phyloP scores from a whole-genome alignment of 2,888 invertebrate genomes.

The Iselma pallidipennis region DNA sequence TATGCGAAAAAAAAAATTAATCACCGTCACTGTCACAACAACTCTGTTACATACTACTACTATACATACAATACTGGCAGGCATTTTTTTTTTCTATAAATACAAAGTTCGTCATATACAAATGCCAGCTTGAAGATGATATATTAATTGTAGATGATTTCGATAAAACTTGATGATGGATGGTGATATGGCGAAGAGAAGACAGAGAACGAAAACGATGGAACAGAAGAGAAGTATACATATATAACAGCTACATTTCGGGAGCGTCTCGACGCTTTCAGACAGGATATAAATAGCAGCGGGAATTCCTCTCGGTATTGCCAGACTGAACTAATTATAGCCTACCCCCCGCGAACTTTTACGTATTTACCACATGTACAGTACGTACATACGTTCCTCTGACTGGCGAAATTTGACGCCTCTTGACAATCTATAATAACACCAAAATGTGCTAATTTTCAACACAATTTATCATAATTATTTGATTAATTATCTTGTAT shows the following conservation, averaged over 20 bases:
- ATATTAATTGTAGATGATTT: slow-evolving; percentile 22
- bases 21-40: too few species aligned
- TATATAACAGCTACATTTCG: neutral
- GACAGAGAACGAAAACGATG: neutral
- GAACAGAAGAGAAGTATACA: neutral
- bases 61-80: neutral
- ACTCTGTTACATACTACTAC: neutral
- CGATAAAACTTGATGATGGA: slow-evolving; percentile 32
- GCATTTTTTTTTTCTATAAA: neutral
- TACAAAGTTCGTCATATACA: neutral
- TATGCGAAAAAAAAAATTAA: too few species aligned
- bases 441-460: too few species aligned
- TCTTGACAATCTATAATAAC: too few species aligned
- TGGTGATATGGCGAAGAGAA: slow-evolving; percentile 13
- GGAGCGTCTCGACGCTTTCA: slow-evolving; percentile 39
- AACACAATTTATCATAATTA: too few species aligned
- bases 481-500: too few species aligned
- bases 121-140: slow-evolving; percentile 4
- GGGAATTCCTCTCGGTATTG: slow-evolving; percentile 43
- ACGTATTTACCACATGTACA: slow-evolving; percentile 21
- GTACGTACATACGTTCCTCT: too few species aligned
- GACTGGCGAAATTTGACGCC: too few species aligned
- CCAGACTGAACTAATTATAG: slow-evolving; percentile 41
- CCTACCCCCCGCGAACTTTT: slow-evolving; percentile 45
- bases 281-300: slow-evolving; percentile 41